Evolutionary conservation across 2,888 invertebrate genomes (phyloP).

Genomic region (Trypoxylon attenuatum): DNA sequence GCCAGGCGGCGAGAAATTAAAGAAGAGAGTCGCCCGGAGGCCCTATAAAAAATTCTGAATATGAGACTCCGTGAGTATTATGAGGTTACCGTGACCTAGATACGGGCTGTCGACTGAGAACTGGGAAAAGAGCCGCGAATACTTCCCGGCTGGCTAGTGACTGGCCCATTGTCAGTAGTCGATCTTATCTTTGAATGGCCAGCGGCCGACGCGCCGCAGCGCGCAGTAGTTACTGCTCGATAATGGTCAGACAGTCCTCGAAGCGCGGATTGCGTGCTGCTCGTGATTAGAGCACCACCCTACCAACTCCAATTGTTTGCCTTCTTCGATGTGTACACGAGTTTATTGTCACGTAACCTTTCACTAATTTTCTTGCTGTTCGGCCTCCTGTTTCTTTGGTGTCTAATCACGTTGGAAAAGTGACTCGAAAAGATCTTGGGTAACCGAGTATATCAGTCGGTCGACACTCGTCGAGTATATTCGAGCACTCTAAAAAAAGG

Average conservation of each 20-base stretch:
- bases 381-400: too few species aligned
- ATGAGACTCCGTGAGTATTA: too few species aligned
- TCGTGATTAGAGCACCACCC: constrained; percentile 4
- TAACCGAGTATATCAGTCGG: too few species aligned
- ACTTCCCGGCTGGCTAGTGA: too few species aligned
- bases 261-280: constrained; percentile 32
- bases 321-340: background rate
- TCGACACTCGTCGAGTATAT: too few species aligned
- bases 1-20: constrained; percentile 11
- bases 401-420: too few species aligned
- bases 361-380: too few species aligned
- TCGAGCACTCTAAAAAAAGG: too few species aligned
- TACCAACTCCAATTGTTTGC: background rate
- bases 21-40: constrained; percentile 16
- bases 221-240: constrained; percentile 42
- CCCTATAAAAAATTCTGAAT: constrained; percentile 40
- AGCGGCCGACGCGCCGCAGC: constrained; percentile 26
- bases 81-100: constrained; percentile 51
- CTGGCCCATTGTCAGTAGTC: constrained; percentile 40
- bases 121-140: constrained; percentile 51
- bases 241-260: constrained; percentile 37
- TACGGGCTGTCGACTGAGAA: constrained; percentile 18
- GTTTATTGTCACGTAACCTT: too few species aligned
- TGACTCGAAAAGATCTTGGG: too few species aligned
- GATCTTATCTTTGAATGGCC: constrained; percentile 51